Evolutionary conservation across 2,888 invertebrate species (phyloP), one percentile per base, ranked within the genome.

Genomic region (Silvanus unidentatus): DNA sequence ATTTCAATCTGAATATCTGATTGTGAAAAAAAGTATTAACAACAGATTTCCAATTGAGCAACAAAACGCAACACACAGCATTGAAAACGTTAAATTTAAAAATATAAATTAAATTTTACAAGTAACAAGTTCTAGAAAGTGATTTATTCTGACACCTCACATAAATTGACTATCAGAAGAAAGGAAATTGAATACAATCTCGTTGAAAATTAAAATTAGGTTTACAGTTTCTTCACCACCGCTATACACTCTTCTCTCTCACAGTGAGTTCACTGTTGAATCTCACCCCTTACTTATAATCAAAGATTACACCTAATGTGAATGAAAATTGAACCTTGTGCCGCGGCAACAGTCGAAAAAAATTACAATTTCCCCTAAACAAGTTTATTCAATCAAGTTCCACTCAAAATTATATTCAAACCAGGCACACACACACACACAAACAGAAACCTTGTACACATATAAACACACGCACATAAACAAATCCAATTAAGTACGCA

Each of bases 401-500:
- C 64, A 64, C 64, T 65, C 64, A 55, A 64, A 65, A 66, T 66
- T 65, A 66, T 66, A 66, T 65, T 62, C 63, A 59, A 61, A 60
- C 62, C 57, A 55, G 59, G 59, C 15, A 68, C 68, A 69, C 16
- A 46, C 49, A 51, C 56, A 52, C 56, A 52, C 67, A 60, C 65
- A 60, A 63, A 65, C 66, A 66, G 66, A 69, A n/a, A n/a, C n/a
- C n/a, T n/a, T n/a, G n/a, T 67, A 69, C 68, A 68, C 68, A 69
- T 9, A 46, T 48, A 52, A 55, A 53, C 57, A 52, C 68, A 61
- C 65, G 61, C 64, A 65, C 66, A 66, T 67, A 69, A 67, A 69
- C 67, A 69, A 68, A 69, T 69, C 69, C 68, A 69, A 69, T 69
- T 69, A 69, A 68, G 65, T 63, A 59, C 63, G 66, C 66, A 69